Evolutionary conservation across 2,797 vertebrate genomes (phyloP), one percentile per base, ranked within the genome.

Genomic region (Melanotaenia pygmaea): DNA sequence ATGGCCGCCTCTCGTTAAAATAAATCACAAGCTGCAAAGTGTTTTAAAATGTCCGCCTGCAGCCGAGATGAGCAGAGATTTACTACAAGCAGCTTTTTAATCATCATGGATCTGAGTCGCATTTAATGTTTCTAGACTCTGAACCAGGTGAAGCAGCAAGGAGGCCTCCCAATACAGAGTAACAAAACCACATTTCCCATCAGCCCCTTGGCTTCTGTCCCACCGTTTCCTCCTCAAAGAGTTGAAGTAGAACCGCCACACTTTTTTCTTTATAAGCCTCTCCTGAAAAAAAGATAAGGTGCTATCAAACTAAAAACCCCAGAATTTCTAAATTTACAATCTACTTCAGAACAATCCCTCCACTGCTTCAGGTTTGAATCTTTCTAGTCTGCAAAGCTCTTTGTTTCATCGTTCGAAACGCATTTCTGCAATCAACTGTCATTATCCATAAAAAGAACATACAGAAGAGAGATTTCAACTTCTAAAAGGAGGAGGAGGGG

Each of bases 21-120:
- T 80, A 80, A 82, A 82, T 80, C 77, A 74, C 43, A 1, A 20
- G 43, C 43, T 45, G 5, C 43, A 45, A 43, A 43, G 43, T 45
- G 43, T 18, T 45, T 20, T 20, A 45, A 45, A 45, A 45, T 71
- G 77, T 71, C 43, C 43, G 58, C 14, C 57, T 37, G 73, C 73
- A 35, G 59, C 59, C 43, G 5, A 45, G 13, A 16, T 16, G 40
- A 43, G 40, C 40, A 0, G 18, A 24, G 76, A 83, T 83, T 83
- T 70, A 83, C 69, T 59, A 72, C 12, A n/a, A 35, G 53, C 3
- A 40, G 65, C 8, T 56, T 79, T 79, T 64, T 76, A 76, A 73
- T 79, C 73, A 79, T 20, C 43, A 0, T 20, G 18, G 43, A 20
- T 20, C 43, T 45, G 76, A 82, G 60, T 72, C 80, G 57, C 65